Evolutionary conservation across 2,888 invertebrate genomes (phyloP).

Genomic region (Scrobipalpa costella): DNA sequence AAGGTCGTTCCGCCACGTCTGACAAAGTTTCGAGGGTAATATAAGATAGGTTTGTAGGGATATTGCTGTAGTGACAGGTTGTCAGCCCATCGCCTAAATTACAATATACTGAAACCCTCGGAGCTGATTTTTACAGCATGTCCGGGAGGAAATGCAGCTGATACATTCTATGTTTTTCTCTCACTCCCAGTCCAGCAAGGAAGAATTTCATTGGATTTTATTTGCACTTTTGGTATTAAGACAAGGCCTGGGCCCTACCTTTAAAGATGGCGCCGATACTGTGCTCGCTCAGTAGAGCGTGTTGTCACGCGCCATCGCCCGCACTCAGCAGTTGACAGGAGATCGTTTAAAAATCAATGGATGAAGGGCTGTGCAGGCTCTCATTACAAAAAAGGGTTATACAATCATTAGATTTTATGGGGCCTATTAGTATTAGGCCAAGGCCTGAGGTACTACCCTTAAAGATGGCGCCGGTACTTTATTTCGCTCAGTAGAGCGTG

Average conservation of each 20-base stretch:
- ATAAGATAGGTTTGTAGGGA: too few species aligned
- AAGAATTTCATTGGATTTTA: too few species aligned
- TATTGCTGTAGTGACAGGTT: too few species aligned
- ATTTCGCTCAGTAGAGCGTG: not conserved
- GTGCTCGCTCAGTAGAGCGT: not conserved
- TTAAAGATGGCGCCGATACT: not conserved
- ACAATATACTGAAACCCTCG: too few species aligned
- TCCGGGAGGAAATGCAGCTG: too few species aligned
- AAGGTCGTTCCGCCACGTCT: too few species aligned
- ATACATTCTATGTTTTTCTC: too few species aligned
- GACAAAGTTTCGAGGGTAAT: too few species aligned
- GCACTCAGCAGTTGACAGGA: conserved; percentile 6
- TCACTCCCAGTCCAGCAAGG: too few species aligned
- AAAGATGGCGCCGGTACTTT: not conserved
- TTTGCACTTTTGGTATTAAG: not conserved
- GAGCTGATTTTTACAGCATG: too few species aligned
- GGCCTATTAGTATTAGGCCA: not conserved
- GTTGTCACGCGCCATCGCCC: conserved; percentile 2
- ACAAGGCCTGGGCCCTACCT: not conserved
- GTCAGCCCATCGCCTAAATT: too few species aligned
- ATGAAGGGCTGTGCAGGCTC: not conserved
- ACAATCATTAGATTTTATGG: too few species aligned
- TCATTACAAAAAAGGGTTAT: not conserved
- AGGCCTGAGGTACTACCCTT: not conserved
- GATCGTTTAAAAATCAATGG: conserved; percentile 2